Base-by-base conservation (phyloP, 2,113 vertebrate species). In the Brachyhypopomus gauderio region DNA sequence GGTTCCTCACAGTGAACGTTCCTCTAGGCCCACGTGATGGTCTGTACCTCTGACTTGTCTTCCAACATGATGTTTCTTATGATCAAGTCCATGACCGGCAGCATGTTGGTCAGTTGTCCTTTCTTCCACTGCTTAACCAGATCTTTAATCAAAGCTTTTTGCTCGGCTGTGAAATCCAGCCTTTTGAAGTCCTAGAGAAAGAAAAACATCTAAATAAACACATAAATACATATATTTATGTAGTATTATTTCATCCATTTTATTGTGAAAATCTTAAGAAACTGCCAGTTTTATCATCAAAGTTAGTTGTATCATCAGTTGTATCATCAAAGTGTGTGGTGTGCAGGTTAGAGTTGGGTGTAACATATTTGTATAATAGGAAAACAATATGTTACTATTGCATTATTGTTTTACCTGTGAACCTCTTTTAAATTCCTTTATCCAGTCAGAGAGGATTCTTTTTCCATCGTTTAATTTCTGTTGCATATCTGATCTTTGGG, bases 21-120 rank as follows among this genome's bases (percentile, higher is more conserved):
- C 9, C 67, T 4, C 17, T 41, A 8, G 20, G 63, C 1, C 38
- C 27, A 56, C 38, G 6, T 23, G 14, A 38, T 9, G 55, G n/a
- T 4, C 0, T 71, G 48, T 52, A 88, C 86, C 84, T 87, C 23
- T 12, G 36, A 23, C 17, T 19, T 17, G 8, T 74, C 23, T 77
- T 73, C 41, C 7, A 72, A 75, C 7, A 77, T 20, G 5, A 83
- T 11, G 11, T 5, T 75, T 77, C 77, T 80, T 38, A 84, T 64
- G 22, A 78, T 74, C 70, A 78, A 81, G 23, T 83, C 75, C 83
- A 85, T 73, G 25, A 79, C 80, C 12, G 86, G 71, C 52, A 86
- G 80, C 11, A 84, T 78, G 66, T 64, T 84, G 82, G 20, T 3
- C 71, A 85, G 58, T 58, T 81, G 52, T n/a, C 75, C 75, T 36